Evolutionary conservation across 2,888 invertebrate species (phyloP).

Genomic region (Drosophila nr. fundita): DNA sequence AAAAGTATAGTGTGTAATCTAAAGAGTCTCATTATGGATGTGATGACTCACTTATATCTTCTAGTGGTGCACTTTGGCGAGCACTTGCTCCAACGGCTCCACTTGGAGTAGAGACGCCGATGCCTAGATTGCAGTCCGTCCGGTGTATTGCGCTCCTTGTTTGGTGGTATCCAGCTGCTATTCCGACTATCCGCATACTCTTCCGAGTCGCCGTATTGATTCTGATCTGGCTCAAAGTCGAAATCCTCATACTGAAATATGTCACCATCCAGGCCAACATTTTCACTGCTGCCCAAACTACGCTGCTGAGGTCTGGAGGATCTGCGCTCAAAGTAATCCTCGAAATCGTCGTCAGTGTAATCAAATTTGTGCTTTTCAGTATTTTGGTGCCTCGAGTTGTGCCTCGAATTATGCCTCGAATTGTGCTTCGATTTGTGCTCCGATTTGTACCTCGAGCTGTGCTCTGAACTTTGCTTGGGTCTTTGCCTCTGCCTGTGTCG

Average conservation of each 20-base stretch:
- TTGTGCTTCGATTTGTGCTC: conserved; percentile 30
- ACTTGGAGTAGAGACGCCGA: conserved; percentile 88
- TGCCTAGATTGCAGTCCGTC: conserved; percentile 76
- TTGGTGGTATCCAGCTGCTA: conserved; percentile 39
- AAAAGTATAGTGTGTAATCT: too few species aligned
- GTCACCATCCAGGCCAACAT: conserved; percentile 72
- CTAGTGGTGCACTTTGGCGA: conserved; percentile 92
- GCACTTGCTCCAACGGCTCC: conserved; percentile 94
- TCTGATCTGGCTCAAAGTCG: conserved; percentile 72
- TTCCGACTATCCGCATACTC: conserved; percentile 74
- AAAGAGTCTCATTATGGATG: not conserved
- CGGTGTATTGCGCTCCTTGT: conserved; percentile 81
- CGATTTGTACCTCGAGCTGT: conserved; percentile 26
- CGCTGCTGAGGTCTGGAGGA: conserved; percentile 36
- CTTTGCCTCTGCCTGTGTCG: conserved; percentile 50
- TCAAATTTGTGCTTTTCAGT: conserved; percentile 14
- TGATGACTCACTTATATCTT: conserved; percentile 88
- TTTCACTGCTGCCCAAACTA: conserved; percentile 50
- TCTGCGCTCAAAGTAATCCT: conserved; percentile 59
- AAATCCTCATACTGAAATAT: conserved; percentile 83
- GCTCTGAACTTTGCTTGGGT: conserved; percentile 3
- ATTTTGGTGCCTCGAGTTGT: conserved; percentile 8
- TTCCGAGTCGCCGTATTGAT: conserved; percentile 64
- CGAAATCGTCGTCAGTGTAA: conserved; percentile 66
- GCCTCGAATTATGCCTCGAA: not conserved